Evolutionary conservation across 2,888 invertebrate species (phyloP).

Genomic region (Epinotia nisella): DNA sequence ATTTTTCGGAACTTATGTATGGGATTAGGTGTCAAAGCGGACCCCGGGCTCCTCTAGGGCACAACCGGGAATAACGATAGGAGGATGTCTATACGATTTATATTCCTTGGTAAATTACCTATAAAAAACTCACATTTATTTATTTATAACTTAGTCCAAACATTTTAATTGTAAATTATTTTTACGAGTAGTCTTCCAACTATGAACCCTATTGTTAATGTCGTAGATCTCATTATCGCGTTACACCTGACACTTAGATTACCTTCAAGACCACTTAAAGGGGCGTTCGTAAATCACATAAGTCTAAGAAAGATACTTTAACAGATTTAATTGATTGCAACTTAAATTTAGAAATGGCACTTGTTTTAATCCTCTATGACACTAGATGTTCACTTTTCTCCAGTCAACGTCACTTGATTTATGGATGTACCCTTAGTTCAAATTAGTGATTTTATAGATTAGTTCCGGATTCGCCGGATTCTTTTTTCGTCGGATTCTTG

Average conservation of each 20-base stretch:
- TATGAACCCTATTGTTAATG: slow-evolving; percentile 62
- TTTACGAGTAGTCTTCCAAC: slow-evolving; percentile 68
- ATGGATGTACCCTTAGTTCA: slow-evolving; percentile 6
- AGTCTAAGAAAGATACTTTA: not conserved
- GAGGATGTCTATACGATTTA: too few relatives aligned
- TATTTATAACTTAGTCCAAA: slow-evolving; percentile 23
- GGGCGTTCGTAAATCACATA: not conserved
- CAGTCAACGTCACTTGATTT: slow-evolving; percentile 2
- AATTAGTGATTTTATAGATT: slow-evolving; percentile 6
- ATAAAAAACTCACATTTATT: slow-evolving; percentile 13
- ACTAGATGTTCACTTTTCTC: not conserved
- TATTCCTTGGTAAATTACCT: slow-evolving; percentile 3
- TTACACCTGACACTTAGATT: slow-evolving; percentile 44
- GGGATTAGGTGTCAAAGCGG: too few relatives aligned
- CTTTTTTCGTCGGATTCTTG: too few relatives aligned
- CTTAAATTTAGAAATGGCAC: not conserved
- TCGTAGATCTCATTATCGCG: slow-evolving; percentile 66
- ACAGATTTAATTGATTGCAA: not conserved
- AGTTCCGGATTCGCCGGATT: too few relatives aligned
- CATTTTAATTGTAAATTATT: slow-evolving; percentile 22
- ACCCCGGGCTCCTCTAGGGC: too few relatives aligned
- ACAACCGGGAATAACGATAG: too few relatives aligned
- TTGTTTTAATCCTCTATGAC: not conserved
- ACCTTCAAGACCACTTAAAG: slow-evolving; percentile 24
- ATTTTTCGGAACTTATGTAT: too few relatives aligned